Evolutionary conservation across 2,797 vertebrate species (phyloP).

Genomic region (Lepilemur ruficaudatus): DNA sequence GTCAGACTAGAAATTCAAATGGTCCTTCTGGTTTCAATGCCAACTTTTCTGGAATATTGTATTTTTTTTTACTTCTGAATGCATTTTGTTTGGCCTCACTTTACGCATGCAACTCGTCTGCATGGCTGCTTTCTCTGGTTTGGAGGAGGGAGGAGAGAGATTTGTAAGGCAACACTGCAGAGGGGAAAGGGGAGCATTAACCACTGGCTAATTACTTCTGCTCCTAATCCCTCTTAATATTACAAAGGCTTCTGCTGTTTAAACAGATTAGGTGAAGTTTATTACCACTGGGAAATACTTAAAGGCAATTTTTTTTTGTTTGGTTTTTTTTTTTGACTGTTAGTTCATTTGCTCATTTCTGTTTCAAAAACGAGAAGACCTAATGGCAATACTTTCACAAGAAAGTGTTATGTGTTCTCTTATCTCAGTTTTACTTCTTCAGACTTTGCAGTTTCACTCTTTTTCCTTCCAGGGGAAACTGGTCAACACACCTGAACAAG

Average conservation of each 20-base stretch:
- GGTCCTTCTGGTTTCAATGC: not conserved
- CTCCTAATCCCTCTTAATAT: not conserved
- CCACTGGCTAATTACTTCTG: not conserved
- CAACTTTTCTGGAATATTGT: not conserved
- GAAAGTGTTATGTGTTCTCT: not conserved
- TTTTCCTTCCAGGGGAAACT: not conserved
- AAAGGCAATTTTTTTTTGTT: not conserved
- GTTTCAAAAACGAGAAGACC: not conserved
- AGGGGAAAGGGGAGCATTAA: not conserved
- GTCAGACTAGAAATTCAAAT: not conserved
- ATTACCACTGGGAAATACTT: not conserved
- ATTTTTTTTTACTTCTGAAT: not conserved
- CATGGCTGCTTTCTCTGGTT: not conserved
- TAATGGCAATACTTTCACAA: not conserved
- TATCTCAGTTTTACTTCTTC: conserved; percentile 37
- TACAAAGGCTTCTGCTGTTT: conserved; percentile 1
- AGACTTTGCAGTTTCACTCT: conserved; percentile 23
- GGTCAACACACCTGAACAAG: conserved; percentile 11
- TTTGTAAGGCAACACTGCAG: not conserved
- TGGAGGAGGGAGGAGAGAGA: not conserved
- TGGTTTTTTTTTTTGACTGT: not conserved
- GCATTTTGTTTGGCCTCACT: not conserved
- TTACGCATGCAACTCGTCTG: not conserved
- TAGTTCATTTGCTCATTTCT: conserved; percentile 6
- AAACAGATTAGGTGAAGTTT: conserved; percentile 26